Conservation (phyloP, 2,113 vertebrate species). For the Sisor rabdophorus region DNA sequence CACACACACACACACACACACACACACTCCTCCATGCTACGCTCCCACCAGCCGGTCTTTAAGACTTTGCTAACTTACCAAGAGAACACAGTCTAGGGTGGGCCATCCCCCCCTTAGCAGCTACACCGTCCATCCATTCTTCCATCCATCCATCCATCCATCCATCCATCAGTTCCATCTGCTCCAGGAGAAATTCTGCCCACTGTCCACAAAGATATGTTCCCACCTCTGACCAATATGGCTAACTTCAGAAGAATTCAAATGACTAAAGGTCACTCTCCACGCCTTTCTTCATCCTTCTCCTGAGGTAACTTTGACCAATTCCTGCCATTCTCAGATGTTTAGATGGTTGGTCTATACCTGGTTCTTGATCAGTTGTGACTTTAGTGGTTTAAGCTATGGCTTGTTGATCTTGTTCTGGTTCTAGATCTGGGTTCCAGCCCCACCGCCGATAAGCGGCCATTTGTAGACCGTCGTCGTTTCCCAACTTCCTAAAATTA, state of each 20-base stretch:
- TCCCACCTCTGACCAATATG: neutral
- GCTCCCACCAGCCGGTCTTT: constrained; percentile 11
- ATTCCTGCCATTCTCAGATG: neutral
- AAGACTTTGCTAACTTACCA: constrained; percentile 1
- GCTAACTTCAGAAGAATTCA: neutral
- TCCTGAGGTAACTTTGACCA: neutral
- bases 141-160: too few relatives aligned
- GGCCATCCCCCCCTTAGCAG: too few relatives aligned
- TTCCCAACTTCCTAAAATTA: too few relatives aligned
- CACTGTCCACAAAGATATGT: neutral
- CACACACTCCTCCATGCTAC: neutral
- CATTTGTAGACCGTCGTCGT: too few relatives aligned
- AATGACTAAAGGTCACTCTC: neutral
- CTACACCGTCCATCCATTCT: too few relatives aligned
- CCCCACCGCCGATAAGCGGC: too few relatives aligned
- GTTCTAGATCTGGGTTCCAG: too few relatives aligned
- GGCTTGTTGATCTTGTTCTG: too few relatives aligned
- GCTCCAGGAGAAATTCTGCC: too few relatives aligned
- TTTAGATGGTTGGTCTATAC: neutral
- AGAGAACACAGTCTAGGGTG: neutral
- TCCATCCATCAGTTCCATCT: neutral
- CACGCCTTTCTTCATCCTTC: too few relatives aligned
- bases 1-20: too few relatives aligned
- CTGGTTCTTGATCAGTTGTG: neutral
- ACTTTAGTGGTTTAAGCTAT: too few relatives aligned